Percentiles rank a stretch among this genome's conserved stretches.
phyloP scores from a whole-genome alignment of 2,113 vertebrate genomes.

The Labeo catla region DNA sequence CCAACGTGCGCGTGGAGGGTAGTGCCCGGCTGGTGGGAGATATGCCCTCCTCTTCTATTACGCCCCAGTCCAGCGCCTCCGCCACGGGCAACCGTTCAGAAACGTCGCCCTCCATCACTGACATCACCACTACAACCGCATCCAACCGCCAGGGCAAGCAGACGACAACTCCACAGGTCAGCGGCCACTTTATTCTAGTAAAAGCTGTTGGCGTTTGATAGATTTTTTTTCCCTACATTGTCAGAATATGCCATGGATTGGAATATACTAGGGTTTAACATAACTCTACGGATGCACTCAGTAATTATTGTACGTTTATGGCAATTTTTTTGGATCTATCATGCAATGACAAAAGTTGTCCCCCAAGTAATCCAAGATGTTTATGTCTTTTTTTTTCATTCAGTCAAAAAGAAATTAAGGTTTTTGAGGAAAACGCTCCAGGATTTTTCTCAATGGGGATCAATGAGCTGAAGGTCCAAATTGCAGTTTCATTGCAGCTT shows the following conservation, averaged over 20 bases:
- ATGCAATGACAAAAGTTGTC: neutral
- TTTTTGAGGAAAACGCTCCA: too few relatives aligned
- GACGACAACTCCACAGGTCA: slow-evolving; percentile 81
- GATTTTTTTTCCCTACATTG: neutral
- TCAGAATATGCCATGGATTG: neutral
- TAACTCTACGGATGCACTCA: neutral
- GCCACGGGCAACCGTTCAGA: slow-evolving; percentile 96
- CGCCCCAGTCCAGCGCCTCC: slow-evolving; percentile 95
- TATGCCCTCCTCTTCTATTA: slow-evolving; percentile 97
- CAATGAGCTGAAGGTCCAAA: too few relatives aligned
- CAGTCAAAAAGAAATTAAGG: too few relatives aligned
- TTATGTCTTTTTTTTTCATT: too few relatives aligned
- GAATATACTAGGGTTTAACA: neutral
- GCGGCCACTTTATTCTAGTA: slow-evolving; percentile 57
- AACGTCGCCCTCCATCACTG: slow-evolving; percentile 92
- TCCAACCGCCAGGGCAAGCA: slow-evolving; percentile 90
- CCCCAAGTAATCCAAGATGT: too few relatives aligned
- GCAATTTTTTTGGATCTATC: neutral
- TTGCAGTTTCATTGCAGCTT: too few relatives aligned
- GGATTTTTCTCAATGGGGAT: too few relatives aligned
- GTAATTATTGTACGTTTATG: neutral
- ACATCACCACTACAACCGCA: slow-evolving; percentile 95
- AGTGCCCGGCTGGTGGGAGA: slow-evolving; percentile 97
- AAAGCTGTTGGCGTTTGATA: neutral
- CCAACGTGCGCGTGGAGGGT: slow-evolving; percentile 94